Evolutionary conservation across 2,888 invertebrate genomes (phyloP).

Genomic region (Terebella lapidaria): DNA sequence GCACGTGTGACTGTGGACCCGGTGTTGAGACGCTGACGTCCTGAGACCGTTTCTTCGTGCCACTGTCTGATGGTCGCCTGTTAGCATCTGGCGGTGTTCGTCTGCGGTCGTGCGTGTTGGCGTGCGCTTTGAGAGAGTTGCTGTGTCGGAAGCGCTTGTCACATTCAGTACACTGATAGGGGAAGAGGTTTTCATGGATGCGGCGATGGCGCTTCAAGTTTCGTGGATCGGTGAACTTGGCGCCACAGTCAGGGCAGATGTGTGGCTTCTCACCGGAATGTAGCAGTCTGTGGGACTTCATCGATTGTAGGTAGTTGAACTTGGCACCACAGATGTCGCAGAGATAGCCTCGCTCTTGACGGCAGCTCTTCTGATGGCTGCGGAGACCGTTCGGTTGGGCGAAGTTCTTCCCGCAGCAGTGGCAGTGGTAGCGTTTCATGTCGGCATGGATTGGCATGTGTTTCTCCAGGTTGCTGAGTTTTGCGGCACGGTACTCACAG

Average conservation of each 20-base stretch:
- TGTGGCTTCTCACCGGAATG: conserved; percentile 33
- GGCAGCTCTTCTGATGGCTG: conserved; percentile 29
- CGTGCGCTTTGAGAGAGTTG: conserved; percentile 33
- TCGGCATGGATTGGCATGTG: conserved; percentile 32
- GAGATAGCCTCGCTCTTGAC: conserved; percentile 28
- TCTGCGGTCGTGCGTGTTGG: conserved; percentile 14
- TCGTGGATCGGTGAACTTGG: conserved; percentile 33
- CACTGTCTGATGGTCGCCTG: too few relatives aligned
- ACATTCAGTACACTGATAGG: conserved; percentile 32
- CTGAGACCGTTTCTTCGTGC: too few relatives aligned
- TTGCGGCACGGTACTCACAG: conserved; percentile 27
- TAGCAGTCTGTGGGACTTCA: conserved; percentile 27
- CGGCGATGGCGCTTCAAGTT: conserved; percentile 34
- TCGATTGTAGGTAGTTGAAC: conserved; percentile 31
- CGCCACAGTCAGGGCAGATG: conserved; percentile 29
- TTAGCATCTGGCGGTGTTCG: not conserved
- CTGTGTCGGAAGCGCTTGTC: conserved; percentile 35
- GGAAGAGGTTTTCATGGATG: conserved; percentile 32
- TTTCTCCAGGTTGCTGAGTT: conserved; percentile 27
- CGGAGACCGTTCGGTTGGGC: conserved; percentile 28
- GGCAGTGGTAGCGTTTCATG: conserved; percentile 28
- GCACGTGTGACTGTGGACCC: too few relatives aligned
- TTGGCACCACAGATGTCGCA: conserved; percentile 34
- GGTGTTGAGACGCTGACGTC: too few relatives aligned
- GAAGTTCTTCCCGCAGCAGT: conserved; percentile 32